Evolutionary conservation across 2,113 vertebrate species (phyloP).

Genomic region (Clarias gariepinus): DNA sequence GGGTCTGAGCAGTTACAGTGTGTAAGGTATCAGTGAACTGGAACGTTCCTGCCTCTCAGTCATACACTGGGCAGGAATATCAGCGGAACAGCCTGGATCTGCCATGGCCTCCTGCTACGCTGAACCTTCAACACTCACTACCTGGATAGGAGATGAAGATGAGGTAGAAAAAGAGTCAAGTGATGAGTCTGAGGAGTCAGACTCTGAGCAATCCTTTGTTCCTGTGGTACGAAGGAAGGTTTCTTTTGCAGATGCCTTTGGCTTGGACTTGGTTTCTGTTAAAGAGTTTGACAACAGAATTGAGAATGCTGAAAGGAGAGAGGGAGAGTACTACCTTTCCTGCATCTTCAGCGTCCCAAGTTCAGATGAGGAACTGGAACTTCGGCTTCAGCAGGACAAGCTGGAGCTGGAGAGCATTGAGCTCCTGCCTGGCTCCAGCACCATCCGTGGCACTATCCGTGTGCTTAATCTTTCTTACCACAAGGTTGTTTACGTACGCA

Average conservation of each 20-base stretch:
- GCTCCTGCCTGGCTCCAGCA: conserved; percentile 76
- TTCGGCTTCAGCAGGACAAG: conserved; percentile 79
- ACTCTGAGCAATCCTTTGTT: conserved; percentile 68
- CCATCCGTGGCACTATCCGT: conserved; percentile 82
- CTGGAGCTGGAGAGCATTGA: conserved; percentile 82
- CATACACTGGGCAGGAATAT: conserved; percentile 79
- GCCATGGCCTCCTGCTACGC: conserved; percentile 61
- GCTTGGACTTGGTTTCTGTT: conserved; percentile 90
- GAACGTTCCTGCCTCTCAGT: conserved; percentile 72
- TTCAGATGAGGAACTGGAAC: conserved; percentile 78
- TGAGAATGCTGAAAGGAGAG: conserved; percentile 58
- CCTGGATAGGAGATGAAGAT: not conserved
- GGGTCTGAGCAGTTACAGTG: conserved; percentile 82
- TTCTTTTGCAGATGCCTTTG: conserved; percentile 95
- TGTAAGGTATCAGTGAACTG: conserved; percentile 78
- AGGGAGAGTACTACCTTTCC: conserved; percentile 77
- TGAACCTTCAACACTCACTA: not conserved
- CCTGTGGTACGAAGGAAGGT: conserved; percentile 79
- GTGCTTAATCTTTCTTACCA: conserved; percentile 90
- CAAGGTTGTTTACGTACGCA: conserved; percentile 83
- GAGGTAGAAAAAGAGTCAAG: conserved; percentile 66
- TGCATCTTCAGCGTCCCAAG: conserved; percentile 79
- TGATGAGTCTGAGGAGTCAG: conserved; percentile 73
- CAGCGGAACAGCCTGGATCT: conserved; percentile 66
- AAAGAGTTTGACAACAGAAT: conserved; percentile 87